A percentile compares a stretch with the other conserved stretches of the same genome.
phyloP scores from a whole-genome alignment of 1,140 invertebrate species.

The Aporrectodea caliginosa region DNA sequence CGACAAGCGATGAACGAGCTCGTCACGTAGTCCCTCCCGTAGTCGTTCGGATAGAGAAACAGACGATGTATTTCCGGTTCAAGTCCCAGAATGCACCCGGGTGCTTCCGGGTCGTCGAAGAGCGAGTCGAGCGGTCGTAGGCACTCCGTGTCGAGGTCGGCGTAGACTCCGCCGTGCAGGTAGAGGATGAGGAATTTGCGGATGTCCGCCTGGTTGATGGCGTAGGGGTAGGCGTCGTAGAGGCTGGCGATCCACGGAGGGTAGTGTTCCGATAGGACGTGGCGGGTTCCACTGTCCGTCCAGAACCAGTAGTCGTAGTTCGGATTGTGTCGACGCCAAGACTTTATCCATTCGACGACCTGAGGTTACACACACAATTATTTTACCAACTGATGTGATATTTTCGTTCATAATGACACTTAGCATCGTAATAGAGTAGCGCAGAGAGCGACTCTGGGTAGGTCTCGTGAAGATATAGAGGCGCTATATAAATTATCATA shows the following conservation, averaged over 20 bases:
- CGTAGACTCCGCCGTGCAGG: slow-evolving; percentile 10
- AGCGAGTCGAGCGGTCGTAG: background rate
- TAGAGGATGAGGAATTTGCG: slow-evolving; percentile 11
- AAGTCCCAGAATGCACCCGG: background rate
- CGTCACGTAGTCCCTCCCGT: background rate
- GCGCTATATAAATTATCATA: no score
- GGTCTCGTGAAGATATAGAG: no score
- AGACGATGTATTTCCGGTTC: background rate
- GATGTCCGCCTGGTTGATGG: slow-evolving; percentile 10
- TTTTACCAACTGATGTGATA: background rate
- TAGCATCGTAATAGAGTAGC: background rate
- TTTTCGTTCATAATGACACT: no score
- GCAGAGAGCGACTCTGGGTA: no score
- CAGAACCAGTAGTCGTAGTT: background rate
- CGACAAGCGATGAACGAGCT: background rate
- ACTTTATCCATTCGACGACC: background rate
- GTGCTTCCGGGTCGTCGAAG: background rate
- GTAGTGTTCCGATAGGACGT: background rate
- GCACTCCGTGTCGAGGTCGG: slow-evolving; percentile 18
- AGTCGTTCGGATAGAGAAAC: background rate
- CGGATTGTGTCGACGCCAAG: background rate
- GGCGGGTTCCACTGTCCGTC: background rate
- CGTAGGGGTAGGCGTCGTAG: background rate
- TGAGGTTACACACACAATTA: background rate
- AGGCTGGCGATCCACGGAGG: background rate